Percentiles rank a stretch among this genome's conserved stretches.
phyloP scores from a whole-genome alignment of 2,113 vertebrate genomes.

The Oceanites oceanicus region DNA sequence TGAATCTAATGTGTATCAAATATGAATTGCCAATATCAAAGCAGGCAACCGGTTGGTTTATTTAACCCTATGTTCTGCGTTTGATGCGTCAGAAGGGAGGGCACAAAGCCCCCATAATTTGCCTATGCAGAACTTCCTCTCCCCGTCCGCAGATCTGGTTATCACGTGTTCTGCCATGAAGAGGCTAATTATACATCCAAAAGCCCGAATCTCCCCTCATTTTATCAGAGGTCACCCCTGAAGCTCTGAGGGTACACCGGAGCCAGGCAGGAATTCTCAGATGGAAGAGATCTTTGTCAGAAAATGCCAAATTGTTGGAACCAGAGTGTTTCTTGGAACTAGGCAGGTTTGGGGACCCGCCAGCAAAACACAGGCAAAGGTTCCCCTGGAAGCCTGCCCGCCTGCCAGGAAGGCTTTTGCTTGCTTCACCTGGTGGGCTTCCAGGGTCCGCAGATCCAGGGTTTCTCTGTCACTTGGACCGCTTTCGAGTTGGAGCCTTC shows the following conservation, averaged over 20 bases:
- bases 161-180: accelerated
- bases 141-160: neutral
- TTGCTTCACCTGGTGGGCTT: neutral
- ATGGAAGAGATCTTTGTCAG: neutral
- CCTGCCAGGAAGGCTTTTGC: neutral
- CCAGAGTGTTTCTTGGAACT: neutral
- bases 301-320: neutral
- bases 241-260: neutral
- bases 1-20: neutral
- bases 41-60: neutral
- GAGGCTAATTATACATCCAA: neutral
- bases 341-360: neutral
- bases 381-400: neutral
- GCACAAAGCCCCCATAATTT: neutral
- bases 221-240: neutral
- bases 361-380: neutral
- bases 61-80: neutral
- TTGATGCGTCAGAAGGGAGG: neutral
- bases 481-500: neutral
- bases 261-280: neutral
- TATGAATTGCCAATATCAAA: neutral
- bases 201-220: neutral
- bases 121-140: neutral
- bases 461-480: neutral
- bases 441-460: neutral